These are phyloP conservation scores for Catagonus wagneri DNA, from an alignment of 2,113 vertebrate species.

Conservation along the genomic window DNA sequence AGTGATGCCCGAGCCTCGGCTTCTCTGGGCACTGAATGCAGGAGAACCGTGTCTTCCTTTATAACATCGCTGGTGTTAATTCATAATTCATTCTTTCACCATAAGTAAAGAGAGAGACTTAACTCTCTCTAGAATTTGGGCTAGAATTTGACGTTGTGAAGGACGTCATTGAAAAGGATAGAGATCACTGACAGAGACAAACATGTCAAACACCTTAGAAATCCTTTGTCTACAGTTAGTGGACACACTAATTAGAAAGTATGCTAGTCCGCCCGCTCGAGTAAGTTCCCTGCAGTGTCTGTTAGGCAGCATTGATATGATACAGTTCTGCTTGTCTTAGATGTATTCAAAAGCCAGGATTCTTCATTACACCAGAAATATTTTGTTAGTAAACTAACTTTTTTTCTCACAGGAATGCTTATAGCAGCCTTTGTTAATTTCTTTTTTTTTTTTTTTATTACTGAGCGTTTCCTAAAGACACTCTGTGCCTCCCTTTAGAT, in stretches of 20 bases:
- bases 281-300: not conserved
- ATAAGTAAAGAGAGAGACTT: not conserved
- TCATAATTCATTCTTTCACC: not conserved
- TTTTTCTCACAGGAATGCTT: not conserved
- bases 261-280: too few species aligned
- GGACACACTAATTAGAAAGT: not conserved
- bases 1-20: not conserved
- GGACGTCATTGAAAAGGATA: not conserved
- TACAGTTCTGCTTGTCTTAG: not conserved
- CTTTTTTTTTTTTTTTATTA: not conserved
- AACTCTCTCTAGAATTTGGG: too few species aligned
- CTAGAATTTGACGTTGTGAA: slow-evolving; percentile 44
- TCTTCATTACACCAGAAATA: slow-evolving; percentile 2
- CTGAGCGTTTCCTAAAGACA: not conserved
- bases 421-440: not conserved
- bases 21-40: not conserved
- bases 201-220: not conserved
- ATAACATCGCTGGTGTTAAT: not conserved
- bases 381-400: not conserved
- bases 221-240: not conserved
- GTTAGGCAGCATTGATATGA: not conserved
- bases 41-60: not conserved
- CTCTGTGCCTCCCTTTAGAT: not conserved
- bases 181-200: not conserved
- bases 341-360: not conserved